Percentiles rank a stretch among this genome's conserved stretches.
Evolutionary conservation across 1,140 invertebrate species (phyloP).

Genomic region (Penaeus vannamei): DNA sequence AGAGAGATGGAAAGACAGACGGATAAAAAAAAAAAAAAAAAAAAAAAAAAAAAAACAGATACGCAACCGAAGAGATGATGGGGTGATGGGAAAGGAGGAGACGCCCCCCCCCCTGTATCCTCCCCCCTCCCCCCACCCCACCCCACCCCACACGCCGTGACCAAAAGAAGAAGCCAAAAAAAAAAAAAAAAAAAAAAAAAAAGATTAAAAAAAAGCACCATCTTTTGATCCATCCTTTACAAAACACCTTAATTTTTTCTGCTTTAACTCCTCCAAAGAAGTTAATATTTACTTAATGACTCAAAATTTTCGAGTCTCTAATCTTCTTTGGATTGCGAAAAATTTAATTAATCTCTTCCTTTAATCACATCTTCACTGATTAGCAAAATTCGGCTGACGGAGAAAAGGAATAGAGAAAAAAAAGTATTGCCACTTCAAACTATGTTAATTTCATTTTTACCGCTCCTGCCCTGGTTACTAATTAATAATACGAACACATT

Average conservation of each 20-base stretch:
- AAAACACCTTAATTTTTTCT: constrained; percentile 43
- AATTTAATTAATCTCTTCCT: constrained; percentile 63
- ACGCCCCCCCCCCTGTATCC: too few relatives aligned
- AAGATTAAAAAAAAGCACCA: constrained; percentile 28
- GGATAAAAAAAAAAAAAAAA: too few relatives aligned
- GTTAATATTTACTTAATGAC: constrained; percentile 66
- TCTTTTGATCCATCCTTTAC: constrained; percentile 19
- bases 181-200: constrained; percentile 5
- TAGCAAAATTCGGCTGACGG: constrained; percentile 55
- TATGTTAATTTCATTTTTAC: constrained; percentile 52
- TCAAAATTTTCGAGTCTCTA: constrained; percentile 55
- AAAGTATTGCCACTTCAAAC: constrained; percentile 22
- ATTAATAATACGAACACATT: constrained; percentile 44
- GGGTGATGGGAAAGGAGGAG: too few relatives aligned
- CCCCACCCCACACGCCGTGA: too few relatives aligned
- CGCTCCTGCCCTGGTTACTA: constrained; percentile 38
- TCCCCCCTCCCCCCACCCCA: too few relatives aligned
- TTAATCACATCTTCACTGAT: constrained; percentile 63
- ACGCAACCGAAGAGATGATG: too few relatives aligned
- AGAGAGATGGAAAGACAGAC: background rate
- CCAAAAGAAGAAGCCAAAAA: too few relatives aligned
- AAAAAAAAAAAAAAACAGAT: too few relatives aligned
- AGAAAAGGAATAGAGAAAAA: constrained; percentile 10
- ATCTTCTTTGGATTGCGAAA: constrained; percentile 65
- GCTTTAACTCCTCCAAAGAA: constrained; percentile 56